Evolutionary conservation across 2,113 vertebrate species (phyloP).

Genomic region (Balaeniceps rex): DNA sequence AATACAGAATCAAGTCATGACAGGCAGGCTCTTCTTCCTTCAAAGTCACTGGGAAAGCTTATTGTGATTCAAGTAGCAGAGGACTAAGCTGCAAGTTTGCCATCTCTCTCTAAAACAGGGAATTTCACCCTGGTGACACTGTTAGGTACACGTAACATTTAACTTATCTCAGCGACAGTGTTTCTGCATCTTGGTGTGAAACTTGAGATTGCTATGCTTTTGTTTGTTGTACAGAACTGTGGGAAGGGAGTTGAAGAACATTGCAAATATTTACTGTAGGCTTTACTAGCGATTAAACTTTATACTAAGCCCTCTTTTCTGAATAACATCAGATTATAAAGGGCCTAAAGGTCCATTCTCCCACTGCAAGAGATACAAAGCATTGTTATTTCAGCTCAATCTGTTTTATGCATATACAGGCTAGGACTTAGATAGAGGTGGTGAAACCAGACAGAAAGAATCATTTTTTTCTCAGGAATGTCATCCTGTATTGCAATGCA

Average conservation of each 20-base stretch:
- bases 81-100: not conserved
- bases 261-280: constrained; percentile 19
- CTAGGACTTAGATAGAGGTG: not conserved
- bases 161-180: not conserved
- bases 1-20: not conserved
- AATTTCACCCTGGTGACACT: not conserved
- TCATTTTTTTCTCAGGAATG: not conserved
- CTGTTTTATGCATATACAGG: not conserved
- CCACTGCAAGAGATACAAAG: not conserved
- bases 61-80: not conserved
- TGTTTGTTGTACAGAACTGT: not conserved
- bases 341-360: not conserved
- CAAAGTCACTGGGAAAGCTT: not conserved
- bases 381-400: not conserved
- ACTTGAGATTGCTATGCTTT: not conserved
- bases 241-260: not conserved
- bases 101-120: not conserved
- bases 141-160: not conserved
- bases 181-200: not conserved
- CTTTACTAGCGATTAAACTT: constrained; percentile 4
- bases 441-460: not conserved
- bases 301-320: not conserved
- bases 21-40: not conserved
- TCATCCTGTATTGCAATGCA: not conserved
- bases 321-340: not conserved